phyloP scores from a whole-genome alignment of 2,888 invertebrate genomes.

The Netelia melanura region DNA sequence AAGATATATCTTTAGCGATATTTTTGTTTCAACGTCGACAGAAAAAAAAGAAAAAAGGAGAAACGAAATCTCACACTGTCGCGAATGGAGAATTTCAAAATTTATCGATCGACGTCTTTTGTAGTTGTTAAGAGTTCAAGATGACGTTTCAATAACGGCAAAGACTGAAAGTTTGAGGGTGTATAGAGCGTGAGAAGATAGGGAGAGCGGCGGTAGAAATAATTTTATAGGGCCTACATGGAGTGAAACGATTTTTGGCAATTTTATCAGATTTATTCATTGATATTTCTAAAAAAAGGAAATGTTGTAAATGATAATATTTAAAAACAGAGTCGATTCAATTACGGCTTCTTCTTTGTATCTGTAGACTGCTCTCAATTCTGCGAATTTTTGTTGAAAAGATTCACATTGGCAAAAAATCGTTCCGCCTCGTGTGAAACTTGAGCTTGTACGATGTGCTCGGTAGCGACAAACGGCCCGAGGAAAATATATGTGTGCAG shows the following conservation, averaged over 20 bases:
- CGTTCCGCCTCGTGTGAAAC: neutral
- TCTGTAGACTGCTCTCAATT: no score
- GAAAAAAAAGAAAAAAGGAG: neutral
- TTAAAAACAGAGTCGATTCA: no score
- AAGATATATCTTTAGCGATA: neutral
- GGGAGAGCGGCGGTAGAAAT: neutral
- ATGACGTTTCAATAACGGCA: constrained; percentile 25
- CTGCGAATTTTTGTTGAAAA: neutral
- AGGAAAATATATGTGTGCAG: constrained; percentile 75
- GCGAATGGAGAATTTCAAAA: neutral
- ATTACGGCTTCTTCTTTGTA: no score
- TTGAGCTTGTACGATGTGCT: constrained; percentile 17
- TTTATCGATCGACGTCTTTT: neutral
- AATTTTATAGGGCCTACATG: neutral
- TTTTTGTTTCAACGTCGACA: neutral
- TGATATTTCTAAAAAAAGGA: neutral
- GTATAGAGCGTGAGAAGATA: neutral
- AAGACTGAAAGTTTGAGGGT: constrained; percentile 41
- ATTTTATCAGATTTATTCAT: neutral
- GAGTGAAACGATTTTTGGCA: neutral
- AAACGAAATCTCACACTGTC: neutral
- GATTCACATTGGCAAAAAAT: neutral
- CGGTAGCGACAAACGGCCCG: constrained; percentile 73
- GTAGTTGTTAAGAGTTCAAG: constrained; percentile 27
- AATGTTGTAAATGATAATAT: neutral